Conservation (phyloP, 92 coral and sea anemone species). For the Pocillopora meandrina region DNA sequence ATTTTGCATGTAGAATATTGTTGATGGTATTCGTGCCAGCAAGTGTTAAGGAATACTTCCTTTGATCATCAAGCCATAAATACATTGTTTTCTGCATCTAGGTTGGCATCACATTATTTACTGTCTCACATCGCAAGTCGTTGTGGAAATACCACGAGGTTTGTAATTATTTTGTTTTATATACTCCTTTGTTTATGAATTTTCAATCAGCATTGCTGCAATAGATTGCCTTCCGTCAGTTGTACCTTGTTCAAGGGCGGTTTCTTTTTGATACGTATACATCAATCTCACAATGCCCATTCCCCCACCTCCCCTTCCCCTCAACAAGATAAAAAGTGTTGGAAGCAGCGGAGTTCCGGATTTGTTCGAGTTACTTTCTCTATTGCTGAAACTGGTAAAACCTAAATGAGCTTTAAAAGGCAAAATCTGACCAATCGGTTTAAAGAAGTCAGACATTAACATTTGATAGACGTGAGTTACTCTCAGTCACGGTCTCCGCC, state of each 20-base stretch:
- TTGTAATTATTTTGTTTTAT: not conserved
- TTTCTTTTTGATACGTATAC: not conserved
- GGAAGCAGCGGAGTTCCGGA: too few relatives aligned
- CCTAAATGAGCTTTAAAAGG: too few relatives aligned
- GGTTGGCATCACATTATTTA: slow-evolving; percentile 95
- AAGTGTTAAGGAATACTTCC: not conserved
- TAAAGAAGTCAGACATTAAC: too few relatives aligned
- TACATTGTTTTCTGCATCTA: slow-evolving; percentile 5
- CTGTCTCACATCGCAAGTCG: slow-evolving; percentile 98
- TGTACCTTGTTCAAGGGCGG: not conserved
- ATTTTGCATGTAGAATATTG: too few relatives aligned
- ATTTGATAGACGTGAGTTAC: too few relatives aligned
- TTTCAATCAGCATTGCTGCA: not conserved
- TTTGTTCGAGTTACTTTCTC: too few relatives aligned
- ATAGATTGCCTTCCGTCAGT: too few relatives aligned
- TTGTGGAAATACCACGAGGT: slow-evolving; percentile 99
- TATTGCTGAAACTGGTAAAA: too few relatives aligned
- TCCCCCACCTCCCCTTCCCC: not conserved
- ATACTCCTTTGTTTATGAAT: not conserved
- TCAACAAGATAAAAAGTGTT: not conserved
- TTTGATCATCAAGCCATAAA: not conserved
- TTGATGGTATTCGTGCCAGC: too few relatives aligned
- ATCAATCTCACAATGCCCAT: too few relatives aligned
- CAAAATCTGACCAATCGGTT: too few relatives aligned
- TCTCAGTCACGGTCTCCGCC: too few relatives aligned